Evolutionary conservation across 2,797 vertebrate species (phyloP), one percentile per base, ranked within the genome.

Genomic region (Poecilia gillii): DNA sequence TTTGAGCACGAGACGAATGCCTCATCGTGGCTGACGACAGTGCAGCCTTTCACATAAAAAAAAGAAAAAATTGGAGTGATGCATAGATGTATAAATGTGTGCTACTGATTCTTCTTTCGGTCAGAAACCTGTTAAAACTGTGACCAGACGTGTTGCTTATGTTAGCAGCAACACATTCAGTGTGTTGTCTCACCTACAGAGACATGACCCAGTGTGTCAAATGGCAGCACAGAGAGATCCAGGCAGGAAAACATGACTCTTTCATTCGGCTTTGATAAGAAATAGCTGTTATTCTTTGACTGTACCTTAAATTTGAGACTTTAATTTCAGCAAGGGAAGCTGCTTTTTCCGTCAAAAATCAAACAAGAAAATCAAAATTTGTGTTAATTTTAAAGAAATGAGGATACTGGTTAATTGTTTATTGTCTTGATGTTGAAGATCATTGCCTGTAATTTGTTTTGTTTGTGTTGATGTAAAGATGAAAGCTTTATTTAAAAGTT

Each of bases 151-250:
- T 70, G 39, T 70, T 70, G 66, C 39, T 70, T 70, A 43, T 70
- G 66, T 43, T 70, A 41, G 66, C 66, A 70, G 23, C 20, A n/a
- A 70, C 66, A 70, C 66, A 70, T 70, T 12, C 3, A 43, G 66
- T 70, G 66, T 70, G 36, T 70, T 70, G 20, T 39, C 66, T 41
- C 39, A 43, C 66, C 33, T 25, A 43, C 20, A 43, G 66, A 43
- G 39, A 41, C 36, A 41, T 68, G 36, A 68, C 66, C 39, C 39
- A 43, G 66, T 14, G 23, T 41, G 23, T 41, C 39, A 43, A n/a
- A 12, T 6, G 23, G 66, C 39, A 41, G 20, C 23, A 43, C 64
- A 41, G 36, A 41, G 36, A 68, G 66, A 68, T 43, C 11, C 66
- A 43, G 39, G 39, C 8, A 25, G 39, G 6, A 70, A 43, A 41